phyloP scores from a whole-genome alignment of 2,888 invertebrate species.

The Megalurothrips usitatus region DNA sequence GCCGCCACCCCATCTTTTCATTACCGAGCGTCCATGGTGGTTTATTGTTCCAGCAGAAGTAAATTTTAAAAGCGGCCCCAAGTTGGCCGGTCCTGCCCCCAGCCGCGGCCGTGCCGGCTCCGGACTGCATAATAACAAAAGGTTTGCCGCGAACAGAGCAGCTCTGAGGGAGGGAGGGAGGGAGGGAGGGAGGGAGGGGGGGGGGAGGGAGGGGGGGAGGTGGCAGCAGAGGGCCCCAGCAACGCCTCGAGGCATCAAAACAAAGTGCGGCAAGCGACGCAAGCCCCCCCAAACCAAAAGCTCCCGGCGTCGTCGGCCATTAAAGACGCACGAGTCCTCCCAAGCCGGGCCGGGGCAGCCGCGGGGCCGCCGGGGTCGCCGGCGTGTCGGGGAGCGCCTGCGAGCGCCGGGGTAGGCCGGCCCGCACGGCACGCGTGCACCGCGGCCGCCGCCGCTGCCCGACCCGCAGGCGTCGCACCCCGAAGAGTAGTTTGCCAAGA shows the following conservation, averaged over 20 bases:
- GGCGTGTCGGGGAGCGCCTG: neutral
- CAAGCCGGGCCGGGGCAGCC: too few relatives aligned
- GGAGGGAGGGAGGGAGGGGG: neutral
- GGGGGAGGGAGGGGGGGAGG: neutral
- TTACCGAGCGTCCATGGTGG: slow-evolving; percentile 9
- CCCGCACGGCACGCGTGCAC: too few relatives aligned
- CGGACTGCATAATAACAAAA: slow-evolving; percentile 8
- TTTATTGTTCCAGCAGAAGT: slow-evolving; percentile 26
- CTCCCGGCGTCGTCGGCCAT: neutral
- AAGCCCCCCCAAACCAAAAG: neutral
- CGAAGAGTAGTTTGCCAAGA: neutral
- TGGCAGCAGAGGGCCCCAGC: neutral
- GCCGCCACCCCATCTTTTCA: neutral
- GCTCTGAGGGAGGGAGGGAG: too few relatives aligned
- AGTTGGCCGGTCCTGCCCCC: neutral
- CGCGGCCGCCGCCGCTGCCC: too few relatives aligned
- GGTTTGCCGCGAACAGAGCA: neutral
- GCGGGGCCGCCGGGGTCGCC: neutral
- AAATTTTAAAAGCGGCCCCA: slow-evolving; percentile 25
- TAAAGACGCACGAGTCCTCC: neutral
- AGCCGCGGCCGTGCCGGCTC: neutral
- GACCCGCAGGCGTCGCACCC: too few relatives aligned
- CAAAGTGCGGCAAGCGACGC: neutral
- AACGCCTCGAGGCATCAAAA: neutral
- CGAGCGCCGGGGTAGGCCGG: neutral